These are phyloP conservation scores for Diplolepis rosae DNA, from an alignment of 2,888 invertebrate genomes.

Conservation along the genomic window DNA sequence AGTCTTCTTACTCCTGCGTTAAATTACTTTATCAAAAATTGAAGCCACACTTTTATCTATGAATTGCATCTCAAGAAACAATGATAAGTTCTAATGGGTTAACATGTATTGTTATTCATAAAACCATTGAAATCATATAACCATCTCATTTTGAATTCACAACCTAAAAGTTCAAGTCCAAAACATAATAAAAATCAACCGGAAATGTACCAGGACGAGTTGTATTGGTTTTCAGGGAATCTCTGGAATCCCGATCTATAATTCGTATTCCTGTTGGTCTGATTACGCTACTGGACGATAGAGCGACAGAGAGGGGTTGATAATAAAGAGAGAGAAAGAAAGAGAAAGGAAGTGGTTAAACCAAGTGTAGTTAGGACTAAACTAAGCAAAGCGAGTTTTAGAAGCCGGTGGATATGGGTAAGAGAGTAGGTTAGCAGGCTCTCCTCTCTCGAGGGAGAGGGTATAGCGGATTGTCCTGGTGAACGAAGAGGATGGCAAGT, in stretches of 20 bases:
- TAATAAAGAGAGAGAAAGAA: slow-evolving; percentile 37
- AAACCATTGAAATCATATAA: neutral
- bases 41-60: no score
- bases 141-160: neutral
- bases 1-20: no score
- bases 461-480: slow-evolving; percentile 59
- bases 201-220: slow-evolving; percentile 18
- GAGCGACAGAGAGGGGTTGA: slow-evolving; percentile 45
- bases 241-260: slow-evolving; percentile 31
- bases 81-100: no score
- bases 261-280: slow-evolving; percentile 27
- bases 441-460: slow-evolving; percentile 60
- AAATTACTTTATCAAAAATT: no score
- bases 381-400: slow-evolving; percentile 57
- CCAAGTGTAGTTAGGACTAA: slow-evolving; percentile 54
- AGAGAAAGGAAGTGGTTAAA: slow-evolving; percentile 46
- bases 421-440: slow-evolving; percentile 71
- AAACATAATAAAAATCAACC: neutral
- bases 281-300: slow-evolving; percentile 46
- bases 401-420: slow-evolving; percentile 52
- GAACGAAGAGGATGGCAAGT: slow-evolving; percentile 70
- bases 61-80: no score
- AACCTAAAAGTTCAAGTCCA: neutral
- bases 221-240: slow-evolving; percentile 20
- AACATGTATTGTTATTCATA: no score